These are phyloP conservation scores for Scaptomyza polygonia DNA, from an alignment of 2,888 invertebrate species.

Conservation along the genomic window DNA sequence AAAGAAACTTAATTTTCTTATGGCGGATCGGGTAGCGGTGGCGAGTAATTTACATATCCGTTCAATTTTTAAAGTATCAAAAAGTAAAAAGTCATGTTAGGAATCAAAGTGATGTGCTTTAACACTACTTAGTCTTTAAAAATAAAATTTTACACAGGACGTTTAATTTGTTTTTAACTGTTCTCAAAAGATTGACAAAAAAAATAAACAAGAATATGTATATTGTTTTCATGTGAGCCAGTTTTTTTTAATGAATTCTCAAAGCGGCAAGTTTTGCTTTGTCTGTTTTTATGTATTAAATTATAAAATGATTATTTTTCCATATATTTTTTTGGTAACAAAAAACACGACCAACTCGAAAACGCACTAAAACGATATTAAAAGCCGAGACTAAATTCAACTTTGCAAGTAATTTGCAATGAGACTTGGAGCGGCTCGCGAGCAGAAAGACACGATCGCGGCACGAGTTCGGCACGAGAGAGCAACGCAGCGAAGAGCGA, in stretches of 20 bases:
- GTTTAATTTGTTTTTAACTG: background rate
- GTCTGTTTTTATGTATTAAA: slow-evolving; percentile 8
- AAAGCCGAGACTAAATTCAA: slow-evolving; percentile 81
- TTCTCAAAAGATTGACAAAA: background rate
- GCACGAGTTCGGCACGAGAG: slow-evolving; percentile 14
- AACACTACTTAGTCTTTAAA: background rate
- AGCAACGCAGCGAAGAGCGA: slow-evolving; percentile 22
- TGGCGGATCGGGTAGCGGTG: slow-evolving; percentile 66
- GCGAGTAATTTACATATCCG: slow-evolving; percentile 84
- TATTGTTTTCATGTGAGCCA: slow-evolving; percentile 1
- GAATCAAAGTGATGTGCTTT: background rate
- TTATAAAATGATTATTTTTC: slow-evolving; percentile 2
- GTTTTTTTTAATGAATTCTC: slow-evolving; percentile 26
- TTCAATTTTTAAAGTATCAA: slow-evolving; percentile 46
- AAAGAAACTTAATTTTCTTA: slow-evolving; percentile 32
- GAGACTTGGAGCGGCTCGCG: slow-evolving; percentile 52
- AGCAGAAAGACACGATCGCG: slow-evolving; percentile 42
- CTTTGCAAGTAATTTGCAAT: slow-evolving; percentile 81
- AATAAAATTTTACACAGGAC: slow-evolving; percentile 11
- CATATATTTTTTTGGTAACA: slow-evolving; percentile 45
- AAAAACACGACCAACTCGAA: slow-evolving; percentile 83
- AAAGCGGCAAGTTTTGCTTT: slow-evolving; percentile 45
- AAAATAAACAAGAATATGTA: slow-evolving; percentile 28
- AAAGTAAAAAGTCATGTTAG: slow-evolving; percentile 9
- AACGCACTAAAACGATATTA: slow-evolving; percentile 83